Evolutionary conservation across 2,888 invertebrate genomes (phyloP), one percentile per base, ranked within the genome.

Genomic region (Phaedon cochleariae): DNA sequence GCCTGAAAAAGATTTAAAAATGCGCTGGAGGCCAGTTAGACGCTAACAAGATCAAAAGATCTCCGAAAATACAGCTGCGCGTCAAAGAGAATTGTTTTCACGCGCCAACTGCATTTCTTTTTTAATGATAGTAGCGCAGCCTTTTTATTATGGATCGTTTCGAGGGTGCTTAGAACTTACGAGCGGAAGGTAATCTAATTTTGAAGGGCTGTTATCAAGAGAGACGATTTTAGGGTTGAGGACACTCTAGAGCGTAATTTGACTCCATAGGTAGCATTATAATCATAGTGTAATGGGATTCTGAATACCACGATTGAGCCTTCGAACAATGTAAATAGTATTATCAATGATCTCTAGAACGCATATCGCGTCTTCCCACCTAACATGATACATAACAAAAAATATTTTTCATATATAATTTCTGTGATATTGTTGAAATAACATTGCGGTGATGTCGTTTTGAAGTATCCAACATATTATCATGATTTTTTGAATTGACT

Each of bases 1-100:
- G 6, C 15, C 4, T 15, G 15, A 41, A 3, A n/a, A 3, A 41
- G 41, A 15, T n/a, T 2, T n/a, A 15, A 34, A 15, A 41, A 15
- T 41, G 15, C 15, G 15, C 41, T 15, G 1, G n/a, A 15, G 41
- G 41, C 41, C 41, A 41, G n/a, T 41, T 41, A 15, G 46, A 17
- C 26, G 15, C 45, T 57, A 57, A 57, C 57, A 26, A 57, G 57
- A 57, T 57, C 57, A 45, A 57, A 37, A 45, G 57, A 46, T 26
- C 29, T 15, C 45, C 57, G 22, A 45, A 57, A 57, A 41, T 57
- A 45, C 57, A 57, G 57, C 57, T 46, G 57, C 26, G 9, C 31
- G 26, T 45, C 45, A 45, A 57, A 45, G 57, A 26, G 18, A 57
- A 57, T 57, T 46, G 57, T 57, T 57, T 57, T 45, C 18, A 57